Conservation (phyloP, 1,140 invertebrate genomes). For the Calephelis nemesis region DNA sequence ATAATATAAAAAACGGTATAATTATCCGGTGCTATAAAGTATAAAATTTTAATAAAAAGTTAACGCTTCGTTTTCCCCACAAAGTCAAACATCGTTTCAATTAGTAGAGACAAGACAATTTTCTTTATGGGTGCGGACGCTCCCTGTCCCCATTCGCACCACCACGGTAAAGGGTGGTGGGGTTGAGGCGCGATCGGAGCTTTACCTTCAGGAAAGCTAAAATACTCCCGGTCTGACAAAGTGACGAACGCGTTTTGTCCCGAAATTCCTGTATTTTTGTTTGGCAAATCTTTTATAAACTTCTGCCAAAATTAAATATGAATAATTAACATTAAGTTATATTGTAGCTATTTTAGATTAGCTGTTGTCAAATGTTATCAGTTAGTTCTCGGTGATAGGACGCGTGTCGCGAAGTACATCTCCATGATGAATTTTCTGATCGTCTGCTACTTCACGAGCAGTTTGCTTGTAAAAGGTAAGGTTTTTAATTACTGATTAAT, state of each 20-base stretch:
- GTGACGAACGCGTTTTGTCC: constrained; percentile 42
- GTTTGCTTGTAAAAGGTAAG: constrained; percentile 6
- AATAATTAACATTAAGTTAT: not conserved
- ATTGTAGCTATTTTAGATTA: not conserved
- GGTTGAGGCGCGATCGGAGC: constrained; percentile 43
- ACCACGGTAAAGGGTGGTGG: constrained; percentile 56
- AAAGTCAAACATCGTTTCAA: constrained; percentile 67
- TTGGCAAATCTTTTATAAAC: not conserved
- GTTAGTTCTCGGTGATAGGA: constrained; percentile 1
- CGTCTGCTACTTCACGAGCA: not conserved
- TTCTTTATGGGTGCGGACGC: constrained; percentile 70
- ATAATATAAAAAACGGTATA: not conserved
- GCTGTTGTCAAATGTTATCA: not conserved
- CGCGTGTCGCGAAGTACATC: not conserved
- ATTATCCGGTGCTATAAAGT: not conserved
- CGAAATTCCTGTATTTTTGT: constrained; percentile 2
- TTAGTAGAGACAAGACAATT: constrained; percentile 66
- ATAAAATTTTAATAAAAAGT: not conserved
- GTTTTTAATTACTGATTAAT: not conserved
- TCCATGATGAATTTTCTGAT: constrained; percentile 6
- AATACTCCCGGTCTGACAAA: constrained; percentile 51
- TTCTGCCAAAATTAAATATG: not conserved
- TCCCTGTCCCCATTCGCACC: constrained; percentile 68
- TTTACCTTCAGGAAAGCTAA: constrained; percentile 46
- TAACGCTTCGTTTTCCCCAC: not conserved